Evolutionary conservation across 1,140 invertebrate genomes (phyloP), one percentile per base, ranked within the genome.

Genomic region (Meloidogyne floridensis): DNA sequence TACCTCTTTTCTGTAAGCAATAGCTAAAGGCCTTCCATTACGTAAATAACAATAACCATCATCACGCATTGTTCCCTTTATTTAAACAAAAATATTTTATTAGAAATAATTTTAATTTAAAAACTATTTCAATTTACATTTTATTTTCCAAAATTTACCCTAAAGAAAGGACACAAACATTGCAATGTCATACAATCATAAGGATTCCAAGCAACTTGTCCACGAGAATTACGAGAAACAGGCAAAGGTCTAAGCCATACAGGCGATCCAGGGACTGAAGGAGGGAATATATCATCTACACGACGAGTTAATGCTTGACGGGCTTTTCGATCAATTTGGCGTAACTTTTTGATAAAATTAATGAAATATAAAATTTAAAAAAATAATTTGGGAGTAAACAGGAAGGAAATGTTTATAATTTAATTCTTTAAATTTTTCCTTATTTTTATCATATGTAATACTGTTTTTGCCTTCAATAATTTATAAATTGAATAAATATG

Each of bases 171-270:
- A 77, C 88, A 89, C 4, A 89, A 71, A 73, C 88, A 89, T 53
- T 83, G 80, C 10, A 90, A 71, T 18, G 88, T 89, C 88, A 90
- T 89, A 77, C 88, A 89, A 78, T 89, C 89, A 78, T 89, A 89
- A 51, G 88, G 88, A 83, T 89, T 84, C 54, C 83, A 86, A 7
- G 88, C 88, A n/a, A 83, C 70, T 81, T 89, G 88, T 15, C 88
- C 88, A 51, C 88, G 80, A 20, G 83, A 70, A 73, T 84, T 84
- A 11, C 75, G 51, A 15, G 84, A 78, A 6, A 87, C 87, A 10
- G 88, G 88, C 18, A 88, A 71, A 13, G 88, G 88, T 74, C 87
- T 83, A 70, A 84, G 87, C 88, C 87, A 89, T 5, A 87, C 84
- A 13, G 88, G 84, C 32, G 87, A 81, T 10, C 87, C 86, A 9